Base-by-base conservation (phyloP, 2,797 vertebrate species). In the Numenius phaeopus region DNA sequence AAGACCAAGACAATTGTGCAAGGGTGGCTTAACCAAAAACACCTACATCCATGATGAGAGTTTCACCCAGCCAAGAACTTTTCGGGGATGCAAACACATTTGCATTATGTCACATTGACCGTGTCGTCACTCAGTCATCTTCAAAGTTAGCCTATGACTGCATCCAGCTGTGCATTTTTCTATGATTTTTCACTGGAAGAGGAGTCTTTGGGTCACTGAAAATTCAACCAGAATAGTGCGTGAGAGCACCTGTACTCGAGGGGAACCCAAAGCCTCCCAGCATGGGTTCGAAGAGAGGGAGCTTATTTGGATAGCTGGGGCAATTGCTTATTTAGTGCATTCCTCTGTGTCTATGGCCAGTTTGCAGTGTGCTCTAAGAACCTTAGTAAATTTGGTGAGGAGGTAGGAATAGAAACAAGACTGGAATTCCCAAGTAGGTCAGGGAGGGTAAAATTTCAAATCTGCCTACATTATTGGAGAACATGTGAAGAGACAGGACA, bases 351-450 rank as follows among this genome's bases (percentile, higher is more conserved):
- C 78, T 54, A 13, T 47, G 61, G 42, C 67, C 71, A 65, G 90
- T 80, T 85, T 75, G 37, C 61, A 78, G 46, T 32, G 30, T 57
- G 49, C 71, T 94, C 30, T 58, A 85, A 94, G 75, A 87, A 32
- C 19, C 34, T 73, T 34, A n/a, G 64, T 37, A 91, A 95, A 85
- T 46, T 76, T 62, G 46, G 89, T 70, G 58, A 62, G 54, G 71
- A 92, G 85, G 12, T n/a, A 92, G 59, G 71, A 93, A 91, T 62
- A 87, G 92, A 96, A 97, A 86, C 52, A 83, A 90, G 93, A 80
- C 27, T 89, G 57, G 30, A 90, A 85, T 80, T 92, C 46, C 57
- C 71, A 61, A 75, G 67, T 29, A 92, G 72, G 61, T 85, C 52
- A 72, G 34, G 52, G 17, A 77, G 39, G 49, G 40, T 94, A 81